Percentiles rank a stretch among this genome's conserved stretches.
Evolutionary conservation across 1,140 invertebrate species (phyloP).

Genomic region (Habropoda laboriosa): DNA sequence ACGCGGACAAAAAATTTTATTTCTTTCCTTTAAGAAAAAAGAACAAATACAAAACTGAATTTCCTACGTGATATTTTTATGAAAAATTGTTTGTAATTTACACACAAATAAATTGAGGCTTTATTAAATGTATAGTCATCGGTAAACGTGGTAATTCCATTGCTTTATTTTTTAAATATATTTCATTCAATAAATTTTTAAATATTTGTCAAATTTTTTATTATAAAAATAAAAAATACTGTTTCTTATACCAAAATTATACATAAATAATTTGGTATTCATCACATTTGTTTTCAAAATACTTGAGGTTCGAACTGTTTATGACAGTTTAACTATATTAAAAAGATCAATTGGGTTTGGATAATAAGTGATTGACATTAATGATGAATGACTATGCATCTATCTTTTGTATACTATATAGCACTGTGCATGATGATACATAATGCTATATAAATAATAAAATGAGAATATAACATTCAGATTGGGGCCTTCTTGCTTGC

Average conservation of each 20-base stretch:
- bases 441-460: not conserved
- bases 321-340: not conserved
- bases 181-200: not conserved
- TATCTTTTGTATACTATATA: not conserved
- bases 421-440: not conserved
- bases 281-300: not conserved
- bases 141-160: not conserved
- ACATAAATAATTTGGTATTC: not conserved
- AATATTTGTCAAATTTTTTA: not conserved
- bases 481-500: slow-evolving; percentile 35
- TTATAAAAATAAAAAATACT: not conserved
- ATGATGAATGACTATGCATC: not conserved
- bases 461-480: slow-evolving; percentile 28
- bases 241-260: not conserved
- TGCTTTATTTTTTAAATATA: not conserved
- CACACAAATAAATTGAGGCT: too few relatives aligned
- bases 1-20: too few relatives aligned
- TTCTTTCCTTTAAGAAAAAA: not conserved
- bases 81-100: too few relatives aligned
- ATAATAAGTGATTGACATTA: not conserved
- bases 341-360: not conserved
- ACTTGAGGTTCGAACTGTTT: not conserved
- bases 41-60: not conserved
- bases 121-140: not conserved
- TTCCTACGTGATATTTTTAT: too few relatives aligned